Conservation (phyloP, 2,888 invertebrate genomes). For the Coenonympha arcania region DNA sequence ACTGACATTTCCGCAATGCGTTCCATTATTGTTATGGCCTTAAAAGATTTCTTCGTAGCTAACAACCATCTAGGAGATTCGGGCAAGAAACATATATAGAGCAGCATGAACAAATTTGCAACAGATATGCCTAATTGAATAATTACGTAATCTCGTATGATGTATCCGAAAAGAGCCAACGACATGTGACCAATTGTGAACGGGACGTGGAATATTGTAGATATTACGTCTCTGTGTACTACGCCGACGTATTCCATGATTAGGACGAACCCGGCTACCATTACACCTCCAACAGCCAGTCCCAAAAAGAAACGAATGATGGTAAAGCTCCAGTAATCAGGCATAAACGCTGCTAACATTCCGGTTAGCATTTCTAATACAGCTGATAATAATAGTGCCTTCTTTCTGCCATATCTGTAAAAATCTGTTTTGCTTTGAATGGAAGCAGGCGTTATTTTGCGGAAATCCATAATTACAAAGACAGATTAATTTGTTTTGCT, state of each 20-base stretch:
- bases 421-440: neutral
- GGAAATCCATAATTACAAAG: too few relatives aligned
- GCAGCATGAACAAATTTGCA: conserved; percentile 70
- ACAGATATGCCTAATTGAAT: conserved; percentile 78
- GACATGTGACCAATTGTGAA: conserved; percentile 78
- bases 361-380: conserved; percentile 80
- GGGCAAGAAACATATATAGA: conserved; percentile 80
- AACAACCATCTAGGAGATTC: conserved; percentile 87
- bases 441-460: too few relatives aligned
- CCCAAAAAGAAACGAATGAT: conserved; percentile 79
- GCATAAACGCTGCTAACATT: conserved; percentile 78
- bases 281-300: conserved; percentile 83
- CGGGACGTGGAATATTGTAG: conserved; percentile 78
- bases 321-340: conserved; percentile 77
- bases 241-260: conserved; percentile 78
- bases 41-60: conserved; percentile 75
- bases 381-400: conserved; percentile 79
- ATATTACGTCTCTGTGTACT: conserved; percentile 63
- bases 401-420: conserved; percentile 81
- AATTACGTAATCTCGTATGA: conserved; percentile 76
- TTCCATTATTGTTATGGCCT: conserved; percentile 77
- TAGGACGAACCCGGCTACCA: conserved; percentile 75
- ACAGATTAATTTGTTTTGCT: too few relatives aligned
- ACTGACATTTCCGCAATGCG: conserved; percentile 74
- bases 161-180: conserved; percentile 76